Conservation (phyloP, 2,888 invertebrate genomes). For the Tillus elongatus region DNA sequence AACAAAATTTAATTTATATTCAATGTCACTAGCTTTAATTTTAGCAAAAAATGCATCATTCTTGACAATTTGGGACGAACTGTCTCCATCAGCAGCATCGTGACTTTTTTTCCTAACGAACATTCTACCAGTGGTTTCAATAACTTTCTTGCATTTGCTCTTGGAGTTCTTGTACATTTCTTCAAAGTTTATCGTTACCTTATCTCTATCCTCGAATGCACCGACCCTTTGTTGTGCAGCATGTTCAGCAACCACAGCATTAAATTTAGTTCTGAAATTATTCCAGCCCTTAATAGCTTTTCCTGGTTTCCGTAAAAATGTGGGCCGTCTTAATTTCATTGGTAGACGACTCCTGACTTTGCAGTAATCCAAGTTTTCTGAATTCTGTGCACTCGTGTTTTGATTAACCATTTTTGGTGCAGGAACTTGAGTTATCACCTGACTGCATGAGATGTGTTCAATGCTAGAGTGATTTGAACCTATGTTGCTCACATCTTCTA, state of each 20-base stretch:
- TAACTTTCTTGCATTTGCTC: slow-evolving; percentile 36
- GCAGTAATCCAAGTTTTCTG: slow-evolving; percentile 29
- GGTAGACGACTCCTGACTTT: slow-evolving; percentile 31
- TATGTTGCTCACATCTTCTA: slow-evolving; percentile 25
- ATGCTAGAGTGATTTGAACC: slow-evolving; percentile 33
- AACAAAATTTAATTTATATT: slow-evolving; percentile 30
- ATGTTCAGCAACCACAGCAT: slow-evolving; percentile 35
- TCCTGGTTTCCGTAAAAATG: slow-evolving; percentile 30
- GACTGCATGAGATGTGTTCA: slow-evolving; percentile 38
- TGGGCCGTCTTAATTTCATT: slow-evolving; percentile 28
- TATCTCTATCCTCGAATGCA: slow-evolving; percentile 34
- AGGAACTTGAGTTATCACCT: slow-evolving; percentile 22
- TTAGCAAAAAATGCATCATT: slow-evolving; percentile 32
- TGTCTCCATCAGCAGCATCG: slow-evolving; percentile 22
- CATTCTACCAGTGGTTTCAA: slow-evolving; percentile 36
- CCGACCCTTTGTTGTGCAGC: slow-evolving; percentile 37
- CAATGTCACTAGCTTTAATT: slow-evolving; percentile 32
- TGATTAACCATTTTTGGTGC: slow-evolving; percentile 10
- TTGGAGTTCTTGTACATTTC: slow-evolving; percentile 39
- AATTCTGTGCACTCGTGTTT: too few relatives aligned
- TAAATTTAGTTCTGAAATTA: slow-evolving; percentile 34
- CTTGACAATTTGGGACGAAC: slow-evolving; percentile 28
- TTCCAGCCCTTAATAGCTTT: slow-evolving; percentile 35
- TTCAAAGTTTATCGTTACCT: slow-evolving; percentile 34
- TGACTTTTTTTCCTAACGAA: slow-evolving; percentile 26